Base-by-base conservation (phyloP, 1,140 invertebrate genomes). In the Papilio dardanus region DNA sequence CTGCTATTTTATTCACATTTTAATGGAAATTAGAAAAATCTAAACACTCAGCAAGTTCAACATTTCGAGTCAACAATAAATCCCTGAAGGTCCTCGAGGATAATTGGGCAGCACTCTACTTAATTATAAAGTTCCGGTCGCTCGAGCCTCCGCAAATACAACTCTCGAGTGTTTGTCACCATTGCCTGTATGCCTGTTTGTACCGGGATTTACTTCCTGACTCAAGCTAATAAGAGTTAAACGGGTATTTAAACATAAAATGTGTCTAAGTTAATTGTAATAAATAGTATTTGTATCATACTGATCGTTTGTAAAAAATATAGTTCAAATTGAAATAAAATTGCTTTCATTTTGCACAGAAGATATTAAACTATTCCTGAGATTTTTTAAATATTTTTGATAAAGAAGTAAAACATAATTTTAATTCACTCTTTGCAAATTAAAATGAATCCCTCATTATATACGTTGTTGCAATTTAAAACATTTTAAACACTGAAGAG, bases 41-140 rank as follows among this genome's bases (percentile, higher is more conserved):
- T 42, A 42, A 46, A 46, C 42, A 46, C 42, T 46, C 42, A 19
- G 19, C 5, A 46, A 46, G 4, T 42, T 42, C 40, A n/a, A 42
- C 40, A 42, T 33, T 33, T 33, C 3, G 3, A 46, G 42, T 46
- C 42, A 46, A 19, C 42, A 46, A 19, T 16, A 46, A 46, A 46
- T 46, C 42, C n/a, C 42, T 46, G 42, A 46, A 46, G n/a, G n/a
- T 46, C n/a, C 42, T 46, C 42, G 24, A 54, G 50, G 50, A 24
- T 54, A 54, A 54, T 54, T 24, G 50, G 21, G 50, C 50, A 54
- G 50, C 50, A 24, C 50, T 54, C 50, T 24, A 10, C 50, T 54
- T 46, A 33, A 74, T 58, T 74, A 62, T 28, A 30, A 62, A 58
- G 33, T 74, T 62, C 50, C 30, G 37, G 19, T 74, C 19, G 54